These are phyloP conservation scores for Anthopleura sola DNA, from an alignment of 64 coral and sea anemone genomes.

Conservation along the genomic window DNA sequence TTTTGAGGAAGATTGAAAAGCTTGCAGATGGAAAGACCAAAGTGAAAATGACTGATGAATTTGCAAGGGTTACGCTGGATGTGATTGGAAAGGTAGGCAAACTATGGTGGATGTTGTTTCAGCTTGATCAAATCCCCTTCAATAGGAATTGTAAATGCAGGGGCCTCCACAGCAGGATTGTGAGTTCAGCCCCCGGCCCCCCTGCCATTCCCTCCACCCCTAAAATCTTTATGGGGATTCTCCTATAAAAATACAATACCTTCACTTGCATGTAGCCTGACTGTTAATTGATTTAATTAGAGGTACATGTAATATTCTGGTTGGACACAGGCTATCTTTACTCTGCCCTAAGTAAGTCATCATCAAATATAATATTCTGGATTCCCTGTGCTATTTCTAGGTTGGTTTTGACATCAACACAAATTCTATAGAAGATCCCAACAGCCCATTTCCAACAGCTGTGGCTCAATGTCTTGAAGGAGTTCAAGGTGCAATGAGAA, in stretches of 20 bases:
- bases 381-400: slow-evolving; percentile 3
- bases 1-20: slow-evolving; percentile 51
- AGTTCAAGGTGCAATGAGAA: slow-evolving; percentile 4
- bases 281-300: too few species aligned
- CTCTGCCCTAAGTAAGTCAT: too few species aligned
- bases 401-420: slow-evolving; percentile 71
- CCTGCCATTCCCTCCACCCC: too few species aligned
- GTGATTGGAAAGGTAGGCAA: slow-evolving; percentile 68
- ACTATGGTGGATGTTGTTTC: not conserved
- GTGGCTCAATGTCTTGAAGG: slow-evolving; percentile 21
- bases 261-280: too few species aligned
- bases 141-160: too few species aligned
- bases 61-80: slow-evolving; percentile 74
- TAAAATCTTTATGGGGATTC: too few species aligned
- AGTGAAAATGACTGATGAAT: slow-evolving; percentile 61
- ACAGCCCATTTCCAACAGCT: slow-evolving; percentile 57
- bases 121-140: too few species aligned
- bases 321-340: too few species aligned
- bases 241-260: too few species aligned
- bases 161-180: not conserved
- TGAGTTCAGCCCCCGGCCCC: too few species aligned
- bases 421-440: slow-evolving; percentile 39
- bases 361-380: too few species aligned
- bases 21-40: slow-evolving; percentile 61
- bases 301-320: too few species aligned